A percentile compares a stretch with the other conserved stretches of the same genome.
Evolutionary conservation across 2,113 vertebrate genomes (phyloP).

Genomic region (Prunella himalayana): DNA sequence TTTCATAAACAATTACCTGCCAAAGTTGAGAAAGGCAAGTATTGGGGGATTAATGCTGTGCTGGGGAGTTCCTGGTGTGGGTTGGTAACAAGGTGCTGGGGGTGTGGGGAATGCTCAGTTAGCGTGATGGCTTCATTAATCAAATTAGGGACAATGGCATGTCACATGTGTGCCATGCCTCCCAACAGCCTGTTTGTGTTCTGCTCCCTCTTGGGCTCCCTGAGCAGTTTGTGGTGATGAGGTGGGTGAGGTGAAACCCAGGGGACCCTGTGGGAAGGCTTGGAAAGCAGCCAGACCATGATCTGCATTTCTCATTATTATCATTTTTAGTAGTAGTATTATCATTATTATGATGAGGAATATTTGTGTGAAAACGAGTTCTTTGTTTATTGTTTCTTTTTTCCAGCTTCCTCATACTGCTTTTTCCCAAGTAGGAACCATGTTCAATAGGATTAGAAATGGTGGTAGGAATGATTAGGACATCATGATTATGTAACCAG

Average conservation of each 20-base stretch:
- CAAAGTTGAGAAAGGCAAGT: slow-evolving; percentile 46
- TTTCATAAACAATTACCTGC: slow-evolving; percentile 76
- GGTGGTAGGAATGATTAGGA: background rate
- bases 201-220: background rate
- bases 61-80: slow-evolving; percentile 37
- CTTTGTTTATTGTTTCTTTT: background rate
- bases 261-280: background rate
- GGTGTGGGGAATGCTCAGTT: background rate
- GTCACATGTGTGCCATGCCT: background rate
- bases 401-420: background rate
- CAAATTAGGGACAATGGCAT: slow-evolving; percentile 59
- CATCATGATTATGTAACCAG: background rate
- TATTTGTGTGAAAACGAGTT: background rate
- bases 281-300: background rate
- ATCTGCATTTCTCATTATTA: background rate
- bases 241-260: background rate
- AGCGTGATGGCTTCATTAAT: slow-evolving; percentile 65
- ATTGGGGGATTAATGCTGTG: slow-evolving; percentile 42
- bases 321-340: background rate
- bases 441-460: background rate
- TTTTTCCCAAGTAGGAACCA: background rate
- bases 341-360: background rate
- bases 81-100: slow-evolving; percentile 23
- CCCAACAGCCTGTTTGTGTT: background rate
- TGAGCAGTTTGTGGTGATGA: background rate